Evolutionary conservation across 2,888 invertebrate species (phyloP).

Genomic region (Ferdinandea cuprea): DNA sequence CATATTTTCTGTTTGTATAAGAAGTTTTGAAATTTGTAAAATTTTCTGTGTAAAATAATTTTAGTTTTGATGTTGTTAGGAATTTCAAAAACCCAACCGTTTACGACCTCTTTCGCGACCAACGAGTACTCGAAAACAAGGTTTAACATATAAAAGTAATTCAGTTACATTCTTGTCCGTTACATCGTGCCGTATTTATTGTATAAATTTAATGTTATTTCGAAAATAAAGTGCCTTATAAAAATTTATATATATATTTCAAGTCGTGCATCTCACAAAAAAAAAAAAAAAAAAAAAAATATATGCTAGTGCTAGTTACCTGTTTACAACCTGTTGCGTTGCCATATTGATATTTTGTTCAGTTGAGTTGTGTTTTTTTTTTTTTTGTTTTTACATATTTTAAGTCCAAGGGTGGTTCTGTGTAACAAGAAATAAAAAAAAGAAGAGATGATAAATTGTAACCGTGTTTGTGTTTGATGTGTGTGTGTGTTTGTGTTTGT

Average conservation of each 20-base stretch:
- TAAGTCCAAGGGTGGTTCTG: conserved; percentile 61
- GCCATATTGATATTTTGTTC: conserved; percentile 64
- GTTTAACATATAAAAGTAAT: conserved; percentile 11
- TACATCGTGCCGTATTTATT: conserved; percentile 63
- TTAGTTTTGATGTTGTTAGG: not conserved
- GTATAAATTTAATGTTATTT: conserved; percentile 1
- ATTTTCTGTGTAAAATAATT: not conserved
- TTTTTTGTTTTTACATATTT: conserved; percentile 1
- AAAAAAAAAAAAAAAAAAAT: not conserved
- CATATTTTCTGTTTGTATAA: not conserved
- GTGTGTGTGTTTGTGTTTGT: too few relatives aligned
- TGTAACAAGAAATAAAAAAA: too few relatives aligned
- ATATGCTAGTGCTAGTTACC: conserved; percentile 67
- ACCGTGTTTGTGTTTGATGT: conserved; percentile 17
- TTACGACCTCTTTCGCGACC: conserved; percentile 59
- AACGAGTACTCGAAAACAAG: conserved; percentile 47
- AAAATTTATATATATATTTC: conserved; percentile 17
- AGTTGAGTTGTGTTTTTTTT: conserved; percentile 12
- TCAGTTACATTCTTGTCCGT: conserved; percentile 19
- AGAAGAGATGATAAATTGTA: conserved; percentile 19
- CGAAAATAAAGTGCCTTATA: conserved; percentile 50
- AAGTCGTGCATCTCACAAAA: conserved; percentile 28
- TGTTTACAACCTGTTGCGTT: conserved; percentile 72
- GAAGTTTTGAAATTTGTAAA: conserved; percentile 9
- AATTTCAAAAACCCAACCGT: conserved; percentile 39